Conservation (phyloP, 1,140 invertebrate species). For the Drosophila watanabei region DNA sequence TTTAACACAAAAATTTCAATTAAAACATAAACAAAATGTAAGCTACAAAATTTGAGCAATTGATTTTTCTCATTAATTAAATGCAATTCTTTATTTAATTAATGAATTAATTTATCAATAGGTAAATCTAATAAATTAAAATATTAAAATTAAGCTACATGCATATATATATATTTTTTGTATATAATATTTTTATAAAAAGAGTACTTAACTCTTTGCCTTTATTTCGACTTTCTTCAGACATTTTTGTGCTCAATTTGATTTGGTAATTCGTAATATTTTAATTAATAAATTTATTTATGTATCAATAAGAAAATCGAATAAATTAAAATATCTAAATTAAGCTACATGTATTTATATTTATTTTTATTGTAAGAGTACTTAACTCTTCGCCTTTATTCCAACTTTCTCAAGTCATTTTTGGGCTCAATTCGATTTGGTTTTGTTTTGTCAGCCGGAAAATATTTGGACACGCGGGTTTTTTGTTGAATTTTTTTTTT, state of each 20-base stretch:
- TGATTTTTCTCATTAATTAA: background rate
- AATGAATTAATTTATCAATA: background rate
- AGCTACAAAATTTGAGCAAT: background rate
- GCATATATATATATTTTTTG: background rate
- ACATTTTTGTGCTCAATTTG: conserved; percentile 18
- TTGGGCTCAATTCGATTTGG: conserved; percentile 26
- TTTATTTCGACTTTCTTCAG: background rate
- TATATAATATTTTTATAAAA: background rate
- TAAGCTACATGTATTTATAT: background rate
- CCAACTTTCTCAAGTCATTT: conserved; percentile 1
- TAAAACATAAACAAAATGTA: background rate
- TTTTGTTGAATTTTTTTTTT: conserved; percentile 25
- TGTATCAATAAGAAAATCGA: background rate
- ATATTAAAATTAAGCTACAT: background rate
- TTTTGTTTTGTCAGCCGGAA: conserved; percentile 59
- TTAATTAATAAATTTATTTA: background rate
- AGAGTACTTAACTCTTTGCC: background rate
- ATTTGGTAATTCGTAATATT: conserved; percentile 18
- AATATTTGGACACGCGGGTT: conserved; percentile 73
- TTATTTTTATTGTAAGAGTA: background rate
- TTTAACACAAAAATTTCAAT: background rate
- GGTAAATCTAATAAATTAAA: background rate
- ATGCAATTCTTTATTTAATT: background rate
- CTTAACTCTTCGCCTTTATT: background rate
- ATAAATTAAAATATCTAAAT: background rate